Evolutionary conservation across 2,888 invertebrate species (phyloP).

Genomic region (Lycia hirtaria): DNA sequence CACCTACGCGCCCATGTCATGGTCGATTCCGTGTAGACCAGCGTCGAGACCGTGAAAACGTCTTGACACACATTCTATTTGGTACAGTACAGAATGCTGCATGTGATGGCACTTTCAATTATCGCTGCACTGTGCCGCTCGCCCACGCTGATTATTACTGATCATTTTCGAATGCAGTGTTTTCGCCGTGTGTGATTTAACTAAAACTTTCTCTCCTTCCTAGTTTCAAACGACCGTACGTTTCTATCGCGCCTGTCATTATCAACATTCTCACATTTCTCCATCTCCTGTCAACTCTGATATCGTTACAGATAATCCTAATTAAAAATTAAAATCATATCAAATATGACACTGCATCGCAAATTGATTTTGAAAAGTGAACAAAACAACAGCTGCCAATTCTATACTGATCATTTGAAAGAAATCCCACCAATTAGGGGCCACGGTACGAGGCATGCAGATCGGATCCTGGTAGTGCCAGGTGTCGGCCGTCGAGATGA

Average conservation of each 20-base stretch:
- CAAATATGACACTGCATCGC: constrained; percentile 67
- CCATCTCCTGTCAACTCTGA: constrained; percentile 68
- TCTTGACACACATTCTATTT: constrained; percentile 78
- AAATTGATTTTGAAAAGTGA: constrained; percentile 57
- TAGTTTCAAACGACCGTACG: constrained; percentile 57
- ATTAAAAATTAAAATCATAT: constrained; percentile 70
- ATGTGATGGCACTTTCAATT: constrained; percentile 81
- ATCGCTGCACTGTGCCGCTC: constrained; percentile 69
- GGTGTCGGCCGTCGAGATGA: constrained; percentile 66
- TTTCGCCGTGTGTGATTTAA: constrained; percentile 63
- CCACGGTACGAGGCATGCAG: constrained; percentile 57
- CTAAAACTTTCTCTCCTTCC: constrained; percentile 76
- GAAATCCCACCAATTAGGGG: constrained; percentile 67
- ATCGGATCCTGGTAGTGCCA: constrained; percentile 81
- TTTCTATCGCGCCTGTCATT: constrained; percentile 74
- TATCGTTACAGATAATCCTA: constrained; percentile 68
- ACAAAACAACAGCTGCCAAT: constrained; percentile 46
- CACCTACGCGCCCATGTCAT: constrained; percentile 56
- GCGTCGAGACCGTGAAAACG: constrained; percentile 75
- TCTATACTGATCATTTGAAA: constrained; percentile 55
- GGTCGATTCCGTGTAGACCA: constrained; percentile 64
- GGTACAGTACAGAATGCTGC: constrained; percentile 69
- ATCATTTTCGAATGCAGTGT: constrained; percentile 71
- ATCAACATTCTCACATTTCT: constrained; percentile 58
- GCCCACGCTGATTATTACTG: constrained; percentile 66